A percentile compares a stretch with the other conserved stretches of the same genome.
Evolutionary conservation across 2,888 invertebrate genomes (phyloP).

Genomic region (Clitarchus hookeri): DNA sequence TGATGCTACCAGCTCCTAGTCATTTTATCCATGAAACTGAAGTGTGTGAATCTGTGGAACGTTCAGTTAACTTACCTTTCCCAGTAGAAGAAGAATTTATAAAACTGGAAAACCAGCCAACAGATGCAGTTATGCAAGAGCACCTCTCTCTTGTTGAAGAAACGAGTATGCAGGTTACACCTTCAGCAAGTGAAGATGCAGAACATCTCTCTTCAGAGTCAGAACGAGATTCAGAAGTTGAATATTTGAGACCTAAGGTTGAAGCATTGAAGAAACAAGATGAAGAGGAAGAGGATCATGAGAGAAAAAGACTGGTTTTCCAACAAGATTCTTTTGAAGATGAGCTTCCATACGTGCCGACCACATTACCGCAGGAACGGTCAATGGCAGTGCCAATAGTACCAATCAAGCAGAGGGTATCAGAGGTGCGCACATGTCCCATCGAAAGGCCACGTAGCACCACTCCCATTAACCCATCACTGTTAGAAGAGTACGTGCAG

Average conservation of each 20-base stretch:
- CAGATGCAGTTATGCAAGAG: neutral
- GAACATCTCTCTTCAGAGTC: constrained; percentile 66
- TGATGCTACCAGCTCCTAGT: constrained; percentile 39
- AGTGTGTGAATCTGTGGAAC: neutral
- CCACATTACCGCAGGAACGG: constrained; percentile 85
- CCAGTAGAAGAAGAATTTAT: constrained; percentile 1
- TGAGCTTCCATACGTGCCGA: constrained; percentile 86
- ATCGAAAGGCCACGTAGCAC: constrained; percentile 75
- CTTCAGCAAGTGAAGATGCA: constrained; percentile 39
- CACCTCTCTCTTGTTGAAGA: constrained; percentile 16
- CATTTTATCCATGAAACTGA: neutral
- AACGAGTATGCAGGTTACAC: neutral
- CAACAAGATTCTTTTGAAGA: constrained; percentile 84
- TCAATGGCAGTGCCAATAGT: constrained; percentile 80
- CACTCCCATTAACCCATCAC: constrained; percentile 72
- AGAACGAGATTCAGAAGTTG: constrained; percentile 70
- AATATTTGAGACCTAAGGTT: constrained; percentile 46
- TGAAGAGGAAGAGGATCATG: constrained; percentile 68
- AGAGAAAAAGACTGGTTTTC: constrained; percentile 75
- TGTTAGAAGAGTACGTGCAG: constrained; percentile 67
- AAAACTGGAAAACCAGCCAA: constrained; percentile 45
- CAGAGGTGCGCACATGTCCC: constrained; percentile 63
- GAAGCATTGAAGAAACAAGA: constrained; percentile 47
- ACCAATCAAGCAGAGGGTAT: constrained; percentile 72
- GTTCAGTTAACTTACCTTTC: neutral